Evolutionary conservation across 2,888 invertebrate species (phyloP), one percentile per base, ranked within the genome.

Genomic region (Pheosia gnoma): DNA sequence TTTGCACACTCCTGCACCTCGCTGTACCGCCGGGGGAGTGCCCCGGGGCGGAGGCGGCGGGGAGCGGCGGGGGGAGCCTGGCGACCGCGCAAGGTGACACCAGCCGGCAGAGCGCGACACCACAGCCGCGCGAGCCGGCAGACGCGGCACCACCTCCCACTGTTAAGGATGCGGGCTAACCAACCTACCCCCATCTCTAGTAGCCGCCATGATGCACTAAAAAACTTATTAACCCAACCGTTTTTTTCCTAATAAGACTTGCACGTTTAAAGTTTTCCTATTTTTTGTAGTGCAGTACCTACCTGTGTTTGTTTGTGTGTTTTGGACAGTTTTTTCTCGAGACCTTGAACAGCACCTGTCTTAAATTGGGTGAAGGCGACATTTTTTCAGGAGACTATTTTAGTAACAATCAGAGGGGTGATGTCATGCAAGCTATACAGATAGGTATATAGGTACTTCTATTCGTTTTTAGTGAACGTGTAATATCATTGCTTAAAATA

Each of bases 81-180:
- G 58, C 37, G 5, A 37, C 58, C 38, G 49, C 38, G 61, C 61
- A 59, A 59, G 58, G 61, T 56, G 61, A 61, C 58, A 58, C 61
- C 58, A 51, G 55, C 55, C 58, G 41, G 38, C 56, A n/a, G 55
- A 41, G 39, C 61, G 58, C 55, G 49, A 61, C 58, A 8, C 25
- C 25, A 53, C 57, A 45, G 60, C 45, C 41, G 10, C 58, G 10
- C 11, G 58, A 43, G 25, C 58, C 25, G 8, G 4, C 57, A 61
- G 52, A 57, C 53, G 10, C 10, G 58, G n/a, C 58, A 39, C 45
- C 39, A 13, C 4, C n/a, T 43, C 47, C 9, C 11, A 11, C n/a
- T 0, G 11, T 1, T 47, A 9, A 9, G n/a, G 5, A 39, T 39
- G 25, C 13, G 41, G n/a, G 11, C 37, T 0, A 4, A 36, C 8